Base-by-base conservation (phyloP, 1,140 invertebrate genomes). In the Cataglyphis hispanica region DNA sequence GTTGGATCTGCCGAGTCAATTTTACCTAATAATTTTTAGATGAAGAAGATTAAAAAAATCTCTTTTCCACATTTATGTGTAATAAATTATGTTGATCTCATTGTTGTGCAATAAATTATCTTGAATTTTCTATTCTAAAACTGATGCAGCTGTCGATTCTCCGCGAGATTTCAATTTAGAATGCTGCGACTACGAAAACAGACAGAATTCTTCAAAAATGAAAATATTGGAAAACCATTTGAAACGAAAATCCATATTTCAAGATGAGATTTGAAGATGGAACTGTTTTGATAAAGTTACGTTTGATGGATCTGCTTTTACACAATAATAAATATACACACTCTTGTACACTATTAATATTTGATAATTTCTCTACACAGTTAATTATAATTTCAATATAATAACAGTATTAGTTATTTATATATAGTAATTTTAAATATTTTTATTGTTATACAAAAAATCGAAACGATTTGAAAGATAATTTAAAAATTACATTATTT, bases 211-310 rank as follows among this genome's bases (percentile, higher is more conserved):
- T 83, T 74, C 78, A 83, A 83, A 83, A 83, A 83, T 77, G 58
- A 76, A 84, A 84, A 84, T 84, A 75, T 84, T 70, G 70, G 83
- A 77, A 84, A 76, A 84, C 61, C 83, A 84, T 84, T 84, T 84
- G 74, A 64, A 77, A 43, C 31, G 50, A 22, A 78, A 84, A 76
- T 76, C 60, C 22, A 31, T 11, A 64, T 43, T 76, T 64, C 60
- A 11, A 64, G 56, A 53, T 37, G 83, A 53, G 60, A n/a, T 76
- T 84, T 76, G 56, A 78, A 40, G 46, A 76, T 64, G 43, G 46
- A 53, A 78, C 58, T 78, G 72, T 16, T 84, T 64, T 84, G 70
- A 76, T 84, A 84, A 84, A 63, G 83, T 64, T 64, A 63, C 22
- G 60, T 66, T 77, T 76, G 83, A 84, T 84, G 58, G 58, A 84